Evolutionary conservation across 2,888 invertebrate species (phyloP), one percentile per base, ranked within the genome.

Genomic region (Polyommatus icarus): DNA sequence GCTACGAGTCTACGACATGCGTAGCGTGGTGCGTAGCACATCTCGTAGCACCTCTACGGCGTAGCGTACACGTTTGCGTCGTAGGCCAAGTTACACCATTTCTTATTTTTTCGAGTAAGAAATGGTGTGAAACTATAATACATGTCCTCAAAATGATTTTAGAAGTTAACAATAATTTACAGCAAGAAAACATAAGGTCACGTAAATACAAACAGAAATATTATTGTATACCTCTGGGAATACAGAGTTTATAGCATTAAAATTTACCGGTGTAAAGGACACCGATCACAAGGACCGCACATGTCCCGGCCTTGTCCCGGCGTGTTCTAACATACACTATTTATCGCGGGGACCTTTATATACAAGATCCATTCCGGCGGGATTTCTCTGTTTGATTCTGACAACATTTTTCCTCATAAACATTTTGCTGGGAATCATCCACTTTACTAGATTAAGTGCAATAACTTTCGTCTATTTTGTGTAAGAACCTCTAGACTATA

Each of bases 401-500:
- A 29, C 29, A 75, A 46, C 29, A 29, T 50, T 54, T 75, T 75
- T 54, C 75, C 50, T 50, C 54, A 75, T 75, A 75, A 75, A 75
- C 24, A 54, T 54, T 75, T 54, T 54, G 75, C 29, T 15, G 50
- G 29, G 50, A 75, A 75, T 75, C 29, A 54, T 50, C 54, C 75
- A 75, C 75, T 75, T 75, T 50, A 75, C 50, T 75, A 75, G 75
- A 75, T 75, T 75, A 54, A 20, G 40, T 40, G 40, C 40, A 40
- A 24, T 50, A 75, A 46, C 20, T 73, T 15, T 24, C 24, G 24
- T 75, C 46, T 75, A 75, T 29, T 29, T 67, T 67, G 29, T 29
- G 18, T 72, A 36, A 32, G 32, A 71, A 71, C 24, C 18, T 61
- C 4, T 61, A 12, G 8, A 15, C 15, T 29, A 18, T 15, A 67